phyloP scores from a whole-genome alignment of 2,888 invertebrate genomes.

The Linnaemya tessellans region DNA sequence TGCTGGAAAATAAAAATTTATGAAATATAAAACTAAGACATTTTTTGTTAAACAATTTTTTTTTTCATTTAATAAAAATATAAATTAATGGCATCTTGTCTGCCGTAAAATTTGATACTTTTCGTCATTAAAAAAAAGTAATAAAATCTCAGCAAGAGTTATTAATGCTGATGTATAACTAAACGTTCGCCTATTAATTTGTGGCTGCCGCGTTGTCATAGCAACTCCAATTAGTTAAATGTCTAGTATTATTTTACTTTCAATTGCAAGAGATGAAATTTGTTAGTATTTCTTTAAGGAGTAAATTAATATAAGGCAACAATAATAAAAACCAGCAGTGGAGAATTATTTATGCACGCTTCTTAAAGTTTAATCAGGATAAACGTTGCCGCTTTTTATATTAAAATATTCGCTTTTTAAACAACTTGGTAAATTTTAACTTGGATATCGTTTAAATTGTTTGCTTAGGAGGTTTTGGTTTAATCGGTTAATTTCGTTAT shows the following conservation, averaged over 20 bases:
- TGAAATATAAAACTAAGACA: conserved; percentile 34
- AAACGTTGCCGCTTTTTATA: too few species aligned
- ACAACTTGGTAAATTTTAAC: too few species aligned
- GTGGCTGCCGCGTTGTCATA: background rate
- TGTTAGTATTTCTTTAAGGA: background rate
- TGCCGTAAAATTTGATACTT: conserved; percentile 33
- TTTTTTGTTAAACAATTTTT: background rate
- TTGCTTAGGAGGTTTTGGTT: too few species aligned
- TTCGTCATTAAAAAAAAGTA: conserved; percentile 8
- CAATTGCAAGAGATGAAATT: background rate
- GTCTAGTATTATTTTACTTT: background rate
- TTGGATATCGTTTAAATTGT: too few species aligned
- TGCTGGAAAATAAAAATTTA: conserved; percentile 82
- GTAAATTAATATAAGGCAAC: background rate
- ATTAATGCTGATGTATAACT: conserved; percentile 71
- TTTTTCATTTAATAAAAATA: background rate
- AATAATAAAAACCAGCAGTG: background rate
- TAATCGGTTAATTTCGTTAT: too few species aligned
- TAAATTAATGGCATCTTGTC: background rate
- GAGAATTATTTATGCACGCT: too few species aligned
- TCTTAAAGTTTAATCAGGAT: too few species aligned
- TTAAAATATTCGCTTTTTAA: too few species aligned
- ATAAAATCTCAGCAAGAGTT: background rate
- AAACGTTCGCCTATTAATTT: conserved; percentile 75
- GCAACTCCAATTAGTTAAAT: background rate